phyloP scores from a whole-genome alignment of 2,113 vertebrate genomes.

The Rana temporaria region DNA sequence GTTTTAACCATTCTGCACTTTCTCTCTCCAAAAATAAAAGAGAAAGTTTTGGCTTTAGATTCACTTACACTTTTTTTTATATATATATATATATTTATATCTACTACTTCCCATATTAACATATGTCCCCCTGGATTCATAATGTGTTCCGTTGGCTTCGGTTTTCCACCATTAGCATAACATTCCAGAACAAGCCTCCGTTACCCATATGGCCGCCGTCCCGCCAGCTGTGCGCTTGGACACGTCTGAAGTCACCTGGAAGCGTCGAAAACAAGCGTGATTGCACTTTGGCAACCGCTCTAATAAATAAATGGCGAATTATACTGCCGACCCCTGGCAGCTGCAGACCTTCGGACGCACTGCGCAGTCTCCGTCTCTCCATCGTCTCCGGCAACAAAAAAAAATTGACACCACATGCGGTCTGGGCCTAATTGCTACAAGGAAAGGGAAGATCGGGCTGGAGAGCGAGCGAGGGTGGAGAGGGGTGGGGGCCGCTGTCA shows the following conservation, averaged over 20 bases:
- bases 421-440: slow-evolving; percentile 32
- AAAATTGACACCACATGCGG: slow-evolving; percentile 49
- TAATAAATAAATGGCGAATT: slow-evolving; percentile 1
- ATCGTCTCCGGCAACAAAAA: not conserved
- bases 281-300: not conserved
- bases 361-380: slow-evolving; percentile 1
- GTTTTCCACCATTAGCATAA: too few species aligned
- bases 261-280: not conserved
- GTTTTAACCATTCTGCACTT: too few species aligned
- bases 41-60: too few species aligned
- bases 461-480: not conserved
- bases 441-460: slow-evolving; percentile 24
- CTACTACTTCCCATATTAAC: too few species aligned
- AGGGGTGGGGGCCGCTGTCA: slow-evolving; percentile 9
- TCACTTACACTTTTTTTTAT: too few species aligned
- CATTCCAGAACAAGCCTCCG: too few species aligned
- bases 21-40: too few species aligned
- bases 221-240: not conserved
- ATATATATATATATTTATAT: too few species aligned
- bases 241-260: not conserved
- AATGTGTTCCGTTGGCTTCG: too few species aligned
- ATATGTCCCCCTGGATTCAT: too few species aligned
- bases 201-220: too few species aligned
- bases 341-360: not conserved
- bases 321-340: not conserved